Evolutionary conservation across 1,140 invertebrate genomes (phyloP).

Genomic region (Dryas iulia): DNA sequence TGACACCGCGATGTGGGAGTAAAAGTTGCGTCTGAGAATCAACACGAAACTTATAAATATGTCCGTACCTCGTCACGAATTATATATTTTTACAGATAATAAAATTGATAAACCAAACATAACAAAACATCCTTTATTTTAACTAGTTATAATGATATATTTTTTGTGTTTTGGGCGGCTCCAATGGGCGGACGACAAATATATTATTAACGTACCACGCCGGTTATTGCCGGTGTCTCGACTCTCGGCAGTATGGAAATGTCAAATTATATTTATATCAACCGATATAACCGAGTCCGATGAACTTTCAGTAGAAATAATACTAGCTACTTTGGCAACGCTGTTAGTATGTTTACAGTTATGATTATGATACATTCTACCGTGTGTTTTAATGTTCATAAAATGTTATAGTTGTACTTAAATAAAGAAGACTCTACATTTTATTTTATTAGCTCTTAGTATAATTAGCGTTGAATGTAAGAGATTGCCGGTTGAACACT

Average conservation of each 20-base stretch:
- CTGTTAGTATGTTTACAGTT: constrained; percentile 11
- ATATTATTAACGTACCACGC: constrained; percentile 28
- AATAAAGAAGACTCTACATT: background rate
- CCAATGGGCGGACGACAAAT: constrained; percentile 30
- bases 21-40: background rate
- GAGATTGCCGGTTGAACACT: background rate
- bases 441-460: background rate
- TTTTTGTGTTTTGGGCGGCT: background rate
- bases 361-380: background rate
- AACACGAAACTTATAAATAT: constrained; percentile 1
- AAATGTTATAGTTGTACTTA: background rate
- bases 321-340: constrained; percentile 27
- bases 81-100: constrained; percentile 2
- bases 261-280: constrained; percentile 57
- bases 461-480: background rate
- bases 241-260: constrained; percentile 41
- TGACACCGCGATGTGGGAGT: constrained; percentile 4
- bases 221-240: constrained; percentile 9
- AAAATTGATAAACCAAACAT: constrained; percentile 1
- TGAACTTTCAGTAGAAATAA: constrained; percentile 43
- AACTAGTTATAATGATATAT: background rate
- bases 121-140: background rate
- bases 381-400: background rate
- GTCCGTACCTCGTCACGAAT: background rate
- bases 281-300: constrained; percentile 36